Percentiles rank a stretch among this genome's conserved stretches.
These are phyloP conservation scores for Eptatretus burgeri DNA, from an alignment of 2,113 vertebrate genomes.

Conservation along the genomic window DNA sequence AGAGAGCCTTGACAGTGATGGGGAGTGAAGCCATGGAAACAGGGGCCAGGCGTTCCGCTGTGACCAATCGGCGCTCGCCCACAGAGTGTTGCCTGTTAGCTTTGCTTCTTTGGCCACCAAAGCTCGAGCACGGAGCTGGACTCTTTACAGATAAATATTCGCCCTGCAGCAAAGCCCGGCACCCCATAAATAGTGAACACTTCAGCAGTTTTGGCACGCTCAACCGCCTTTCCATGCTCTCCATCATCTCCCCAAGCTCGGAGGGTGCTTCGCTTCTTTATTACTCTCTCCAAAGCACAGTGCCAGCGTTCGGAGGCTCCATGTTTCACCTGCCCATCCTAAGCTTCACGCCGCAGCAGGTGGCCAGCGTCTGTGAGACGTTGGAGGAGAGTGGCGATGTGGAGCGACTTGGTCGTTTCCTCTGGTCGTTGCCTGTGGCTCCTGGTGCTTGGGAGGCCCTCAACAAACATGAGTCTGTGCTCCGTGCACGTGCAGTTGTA, in stretches of 20 bases:
- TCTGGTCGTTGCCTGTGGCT: constrained; percentile 94
- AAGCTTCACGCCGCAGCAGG: constrained; percentile 99
- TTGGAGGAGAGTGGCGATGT: constrained; percentile 99
- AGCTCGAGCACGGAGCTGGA: too few relatives aligned
- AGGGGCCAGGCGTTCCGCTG: neutral
- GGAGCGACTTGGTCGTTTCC: constrained; percentile 87
- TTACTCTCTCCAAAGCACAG: too few relatives aligned
- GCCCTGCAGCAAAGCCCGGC: too few relatives aligned
- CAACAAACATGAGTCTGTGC: constrained; percentile 99
- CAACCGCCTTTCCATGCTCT: too few relatives aligned
- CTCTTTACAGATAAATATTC: too few relatives aligned
- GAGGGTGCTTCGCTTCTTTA: too few relatives aligned
- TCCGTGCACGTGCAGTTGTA: constrained; percentile 82
- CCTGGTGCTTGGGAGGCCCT: constrained; percentile 94
- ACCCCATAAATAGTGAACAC: too few relatives aligned
- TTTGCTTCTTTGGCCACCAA: too few relatives aligned
- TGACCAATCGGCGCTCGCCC: neutral
- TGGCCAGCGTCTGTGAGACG: constrained; percentile 99
- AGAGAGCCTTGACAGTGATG: constrained; percentile 4
- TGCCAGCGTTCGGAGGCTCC: constrained; percentile 35
- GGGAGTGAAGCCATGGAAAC: constrained; percentile 5
- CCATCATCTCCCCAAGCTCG: too few relatives aligned
- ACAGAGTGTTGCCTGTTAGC: too few relatives aligned
- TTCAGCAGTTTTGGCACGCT: too few relatives aligned
- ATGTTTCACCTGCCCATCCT: constrained; percentile 99